These are phyloP conservation scores for Cephus cinctus DNA, from an alignment of 1,140 invertebrate genomes.

Conservation along the genomic window DNA sequence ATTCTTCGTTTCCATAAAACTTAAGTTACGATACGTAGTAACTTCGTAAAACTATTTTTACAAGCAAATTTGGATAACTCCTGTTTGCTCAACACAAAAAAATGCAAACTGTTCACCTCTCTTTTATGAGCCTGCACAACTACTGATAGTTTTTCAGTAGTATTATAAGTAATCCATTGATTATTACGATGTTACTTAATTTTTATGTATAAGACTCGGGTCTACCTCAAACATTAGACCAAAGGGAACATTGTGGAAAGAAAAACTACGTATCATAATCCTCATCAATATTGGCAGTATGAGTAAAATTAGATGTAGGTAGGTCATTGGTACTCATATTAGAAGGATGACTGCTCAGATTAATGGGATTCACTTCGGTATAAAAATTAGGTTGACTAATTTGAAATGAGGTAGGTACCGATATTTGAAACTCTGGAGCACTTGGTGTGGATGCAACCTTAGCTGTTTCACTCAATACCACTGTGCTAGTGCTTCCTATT, in stretches of 20 bases:
- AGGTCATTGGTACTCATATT: conserved; percentile 28
- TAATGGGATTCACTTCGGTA: conserved; percentile 49
- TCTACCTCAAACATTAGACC: neutral
- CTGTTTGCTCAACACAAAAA: too few relatives aligned
- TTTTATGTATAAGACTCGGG: neutral
- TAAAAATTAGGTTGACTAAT: conserved; percentile 53
- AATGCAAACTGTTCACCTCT: too few relatives aligned
- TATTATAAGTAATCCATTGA: too few relatives aligned
- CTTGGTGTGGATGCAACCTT: conserved; percentile 8
- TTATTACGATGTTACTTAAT: neutral
- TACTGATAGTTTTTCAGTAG: too few relatives aligned
- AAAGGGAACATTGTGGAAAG: neutral
- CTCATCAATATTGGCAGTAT: conserved; percentile 48
- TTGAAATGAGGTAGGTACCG: conserved; percentile 42
- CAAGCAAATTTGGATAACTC: too few relatives aligned
- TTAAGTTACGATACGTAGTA: too few relatives aligned
- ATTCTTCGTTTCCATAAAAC: too few relatives aligned
- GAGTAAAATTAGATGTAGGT: conserved; percentile 41
- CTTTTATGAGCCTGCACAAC: neutral
- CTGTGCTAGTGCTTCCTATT: conserved; percentile 5
- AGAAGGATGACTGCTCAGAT: conserved; percentile 28
- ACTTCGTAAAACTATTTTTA: too few relatives aligned
- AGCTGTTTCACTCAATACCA: conserved; percentile 10
- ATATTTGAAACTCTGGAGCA: conserved; percentile 47
- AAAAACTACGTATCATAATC: conserved; percentile 53